These are phyloP conservation scores for western clawed frog (Xenopus tropicalis) DNA, from an alignment of 2,113 vertebrate genomes.

Conservation along the genomic window UCB_Xtro_10.0 CM004446.2:53729001-53729500, in stretches of 20 bases:
- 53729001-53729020: constrained; percentile 53
- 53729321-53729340: not conserved
- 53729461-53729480: no score
- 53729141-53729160: constrained; percentile 1
- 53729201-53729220: not conserved
- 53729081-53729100: constrained; percentile 54
- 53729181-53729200: not conserved
- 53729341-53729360: not conserved
- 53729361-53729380: no score
- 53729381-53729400: no score
- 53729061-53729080: constrained; percentile 51
- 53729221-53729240: not conserved
- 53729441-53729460: no score
- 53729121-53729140: not conserved
- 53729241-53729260: not conserved
- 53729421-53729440: no score
- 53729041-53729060: constrained; percentile 52
- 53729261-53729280: no score
- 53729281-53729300: no score
- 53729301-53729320: not conserved
- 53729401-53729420: no score
- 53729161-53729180: constrained; percentile 1
- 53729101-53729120: constrained; percentile 45
- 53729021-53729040: constrained; percentile 55
- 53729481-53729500: no score